Evolutionary conservation across 2,113 vertebrate genomes (phyloP).

Genomic region (Lophius piscatorius): DNA sequence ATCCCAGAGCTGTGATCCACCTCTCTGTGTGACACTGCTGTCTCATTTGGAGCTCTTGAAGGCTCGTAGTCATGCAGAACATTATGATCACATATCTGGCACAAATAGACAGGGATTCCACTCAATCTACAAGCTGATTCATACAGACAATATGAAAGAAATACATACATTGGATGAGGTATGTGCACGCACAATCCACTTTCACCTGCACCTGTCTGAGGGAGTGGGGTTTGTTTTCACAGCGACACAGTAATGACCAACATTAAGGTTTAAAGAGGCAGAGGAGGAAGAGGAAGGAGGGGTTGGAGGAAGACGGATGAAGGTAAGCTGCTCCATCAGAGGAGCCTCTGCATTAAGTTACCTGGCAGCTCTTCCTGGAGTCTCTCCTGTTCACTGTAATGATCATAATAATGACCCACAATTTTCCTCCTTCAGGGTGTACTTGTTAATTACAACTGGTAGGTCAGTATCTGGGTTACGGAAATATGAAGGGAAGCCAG

Average conservation of each 20-base stretch:
- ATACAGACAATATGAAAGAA: slow-evolving; percentile 43
- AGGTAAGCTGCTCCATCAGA: slow-evolving; percentile 57
- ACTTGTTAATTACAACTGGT: slow-evolving; percentile 75
- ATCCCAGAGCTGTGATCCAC: slow-evolving; percentile 59
- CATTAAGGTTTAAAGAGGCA: slow-evolving; percentile 53
- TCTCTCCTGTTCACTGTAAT: slow-evolving; percentile 65
- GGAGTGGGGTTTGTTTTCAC: slow-evolving; percentile 69
- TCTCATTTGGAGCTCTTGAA: slow-evolving; percentile 55
- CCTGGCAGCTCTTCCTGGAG: slow-evolving; percentile 69
- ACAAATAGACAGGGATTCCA: slow-evolving; percentile 44
- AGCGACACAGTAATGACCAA: slow-evolving; percentile 63
- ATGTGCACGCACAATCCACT: slow-evolving; percentile 11
- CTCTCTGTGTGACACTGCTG: slow-evolving; percentile 58
- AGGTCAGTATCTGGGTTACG: slow-evolving; percentile 73
- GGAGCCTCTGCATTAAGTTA: slow-evolving; percentile 54
- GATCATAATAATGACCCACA: slow-evolving; percentile 78
- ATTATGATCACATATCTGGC: slow-evolving; percentile 60
- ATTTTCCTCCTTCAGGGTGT: slow-evolving; percentile 77
- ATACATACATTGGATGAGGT: slow-evolving; percentile 37
- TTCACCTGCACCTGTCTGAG: slow-evolving; percentile 54
- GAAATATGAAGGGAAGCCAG: slow-evolving; percentile 72
- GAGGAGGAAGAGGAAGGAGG: slow-evolving; percentile 40
- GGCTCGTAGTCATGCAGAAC: slow-evolving; percentile 28
- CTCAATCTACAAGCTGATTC: slow-evolving; percentile 55
- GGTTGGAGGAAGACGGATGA: slow-evolving; percentile 63